Evolutionary conservation across 1,140 invertebrate genomes (phyloP).

Genomic region (Anthonomus grandis): DNA sequence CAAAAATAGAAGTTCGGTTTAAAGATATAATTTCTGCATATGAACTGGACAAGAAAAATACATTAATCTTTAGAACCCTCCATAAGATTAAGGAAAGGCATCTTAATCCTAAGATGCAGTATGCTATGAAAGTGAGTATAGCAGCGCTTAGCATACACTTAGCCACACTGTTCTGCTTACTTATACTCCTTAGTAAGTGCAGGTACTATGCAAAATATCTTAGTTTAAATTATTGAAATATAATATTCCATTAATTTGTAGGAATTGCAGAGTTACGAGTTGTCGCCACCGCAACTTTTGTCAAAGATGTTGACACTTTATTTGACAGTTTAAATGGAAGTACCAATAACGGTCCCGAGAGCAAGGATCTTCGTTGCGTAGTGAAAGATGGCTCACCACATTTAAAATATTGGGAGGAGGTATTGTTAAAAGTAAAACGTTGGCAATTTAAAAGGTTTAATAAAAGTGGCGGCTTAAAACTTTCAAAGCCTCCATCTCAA

Average conservation of each 20-base stretch:
- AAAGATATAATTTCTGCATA: no score
- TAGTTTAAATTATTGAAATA: not conserved
- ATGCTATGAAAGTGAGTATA: conserved; percentile 12
- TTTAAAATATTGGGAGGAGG: not conserved
- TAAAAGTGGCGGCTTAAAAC: not conserved
- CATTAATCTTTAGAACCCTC: conserved; percentile 4
- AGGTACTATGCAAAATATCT: not conserved
- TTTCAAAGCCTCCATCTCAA: conserved; percentile 1
- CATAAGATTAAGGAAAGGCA: conserved; percentile 5
- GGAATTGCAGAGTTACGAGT: not conserved
- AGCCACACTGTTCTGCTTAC: conserved; percentile 3
- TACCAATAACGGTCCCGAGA: not conserved
- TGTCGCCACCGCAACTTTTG: not conserved
- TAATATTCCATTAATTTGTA: not conserved
- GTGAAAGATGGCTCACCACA: not conserved
- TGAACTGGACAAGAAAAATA: not conserved
- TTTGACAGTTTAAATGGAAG: conserved; percentile 14
- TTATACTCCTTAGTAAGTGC: not conserved
- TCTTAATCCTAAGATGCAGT: conserved; percentile 2
- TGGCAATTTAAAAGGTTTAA: no score
- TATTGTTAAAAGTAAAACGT: no score
- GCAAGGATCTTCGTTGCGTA: not conserved
- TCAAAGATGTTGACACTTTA: not conserved
- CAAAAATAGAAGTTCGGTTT: conserved; percentile 5
- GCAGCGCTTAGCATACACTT: not conserved